Conservation (phyloP, 2,797 vertebrate genomes). For the Calcarius lapponicus region DNA sequence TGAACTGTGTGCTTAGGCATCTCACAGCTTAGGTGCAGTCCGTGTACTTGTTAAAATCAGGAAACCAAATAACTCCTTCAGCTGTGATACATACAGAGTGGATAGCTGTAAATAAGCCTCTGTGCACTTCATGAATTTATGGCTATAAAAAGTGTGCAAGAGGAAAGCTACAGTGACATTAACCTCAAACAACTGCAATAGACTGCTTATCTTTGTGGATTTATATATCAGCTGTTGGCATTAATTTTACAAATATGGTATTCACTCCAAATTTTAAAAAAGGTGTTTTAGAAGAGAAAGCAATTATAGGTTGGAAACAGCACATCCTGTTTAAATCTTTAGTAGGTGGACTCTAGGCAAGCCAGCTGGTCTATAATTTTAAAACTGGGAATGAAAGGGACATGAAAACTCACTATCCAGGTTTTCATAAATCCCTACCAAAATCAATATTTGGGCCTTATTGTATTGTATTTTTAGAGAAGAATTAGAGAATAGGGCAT, state of each 20-base stretch:
- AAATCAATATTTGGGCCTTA: background rate
- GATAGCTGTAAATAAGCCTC: background rate
- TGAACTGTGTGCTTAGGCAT: background rate
- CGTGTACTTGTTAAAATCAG: background rate
- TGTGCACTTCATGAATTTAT: background rate
- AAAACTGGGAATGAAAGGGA: background rate
- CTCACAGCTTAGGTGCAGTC: background rate
- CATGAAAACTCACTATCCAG: background rate
- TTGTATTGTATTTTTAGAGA: background rate
- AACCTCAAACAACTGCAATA: background rate
- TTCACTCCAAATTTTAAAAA: background rate
- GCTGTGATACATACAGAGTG: background rate
- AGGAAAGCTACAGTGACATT: background rate
- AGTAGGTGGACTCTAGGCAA: background rate
- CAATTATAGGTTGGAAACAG: background rate
- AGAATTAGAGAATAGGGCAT: background rate
- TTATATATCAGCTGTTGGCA: background rate
- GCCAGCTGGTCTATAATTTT: background rate
- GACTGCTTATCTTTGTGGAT: background rate
- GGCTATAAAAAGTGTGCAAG: background rate
- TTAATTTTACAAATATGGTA: background rate
- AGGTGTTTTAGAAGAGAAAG: background rate
- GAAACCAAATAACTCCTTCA: background rate
- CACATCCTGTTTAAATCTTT: background rate
- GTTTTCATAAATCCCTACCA: background rate